These are phyloP conservation scores for Urocyon cinereoargenteus DNA, from an alignment of 2,797 vertebrate genomes.

Conservation along the genomic window DNA sequence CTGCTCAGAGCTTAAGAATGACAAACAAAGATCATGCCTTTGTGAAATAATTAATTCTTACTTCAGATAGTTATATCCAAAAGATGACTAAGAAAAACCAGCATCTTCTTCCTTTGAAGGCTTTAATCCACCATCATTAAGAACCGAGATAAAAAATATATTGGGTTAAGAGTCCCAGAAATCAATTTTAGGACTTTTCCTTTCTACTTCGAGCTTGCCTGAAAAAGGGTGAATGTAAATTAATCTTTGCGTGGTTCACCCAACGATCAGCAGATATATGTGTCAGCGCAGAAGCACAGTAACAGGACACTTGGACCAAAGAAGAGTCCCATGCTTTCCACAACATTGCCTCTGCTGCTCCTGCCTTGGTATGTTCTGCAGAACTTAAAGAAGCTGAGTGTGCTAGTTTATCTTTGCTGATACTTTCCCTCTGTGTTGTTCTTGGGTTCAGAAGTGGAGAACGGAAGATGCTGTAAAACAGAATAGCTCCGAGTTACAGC, in stretches of 20 bases:
- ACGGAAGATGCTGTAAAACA: not conserved
- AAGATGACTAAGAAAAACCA: conserved; percentile 26
- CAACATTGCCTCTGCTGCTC: not conserved
- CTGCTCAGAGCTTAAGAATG: conserved; percentile 14
- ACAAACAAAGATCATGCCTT: conserved; percentile 27
- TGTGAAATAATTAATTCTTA: conserved; percentile 47
- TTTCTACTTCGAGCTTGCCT: not conserved
- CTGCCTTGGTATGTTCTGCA: not conserved
- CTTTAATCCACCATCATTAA: not conserved
- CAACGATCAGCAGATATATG: not conserved
- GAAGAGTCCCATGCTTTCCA: not conserved
- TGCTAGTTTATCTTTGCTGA: not conserved
- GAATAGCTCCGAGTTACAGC: not conserved
- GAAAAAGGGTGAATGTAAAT: not conserved
- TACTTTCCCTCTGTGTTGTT: not conserved
- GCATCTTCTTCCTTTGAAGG: not conserved
- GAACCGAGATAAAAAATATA: not conserved
- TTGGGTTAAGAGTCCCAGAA: not conserved
- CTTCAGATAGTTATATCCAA: not conserved
- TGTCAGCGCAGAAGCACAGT: not conserved
- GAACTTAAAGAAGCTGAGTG: not conserved
- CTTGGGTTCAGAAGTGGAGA: not conserved
- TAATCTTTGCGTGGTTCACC: not conserved
- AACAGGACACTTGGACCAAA: not conserved
- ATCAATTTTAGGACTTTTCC: not conserved